phyloP scores from a whole-genome alignment of 2,888 invertebrate species.

The Antheraea yamamai region DNA sequence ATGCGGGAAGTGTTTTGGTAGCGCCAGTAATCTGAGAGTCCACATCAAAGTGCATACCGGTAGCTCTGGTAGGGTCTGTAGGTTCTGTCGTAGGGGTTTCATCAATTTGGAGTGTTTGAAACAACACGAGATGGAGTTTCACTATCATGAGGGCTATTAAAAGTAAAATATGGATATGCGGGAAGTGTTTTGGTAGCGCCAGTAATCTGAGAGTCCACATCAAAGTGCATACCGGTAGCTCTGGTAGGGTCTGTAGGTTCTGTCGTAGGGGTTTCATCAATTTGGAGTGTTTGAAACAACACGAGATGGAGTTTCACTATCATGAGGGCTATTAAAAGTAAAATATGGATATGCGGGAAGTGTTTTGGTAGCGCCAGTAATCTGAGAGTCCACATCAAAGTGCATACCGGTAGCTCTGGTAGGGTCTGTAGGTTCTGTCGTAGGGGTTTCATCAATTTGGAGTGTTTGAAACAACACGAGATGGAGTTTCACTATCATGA shows the following conservation, averaged over 20 bases:
- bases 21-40: slow-evolving; percentile 73
- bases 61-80: slow-evolving; percentile 55
- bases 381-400: slow-evolving; percentile 63
- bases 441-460: slow-evolving; percentile 51
- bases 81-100: slow-evolving; percentile 58
- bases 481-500: slow-evolving; percentile 50
- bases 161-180: background rate
- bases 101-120: slow-evolving; percentile 47
- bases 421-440: slow-evolving; percentile 61
- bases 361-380: slow-evolving; percentile 80
- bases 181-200: too few species aligned
- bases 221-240: too few species aligned
- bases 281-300: too few species aligned
- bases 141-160: slow-evolving; percentile 46
- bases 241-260: too few species aligned
- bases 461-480: slow-evolving; percentile 50
- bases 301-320: too few species aligned
- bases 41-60: slow-evolving; percentile 71
- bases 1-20: slow-evolving; percentile 78
- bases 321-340: too few species aligned
- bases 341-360: slow-evolving; percentile 78
- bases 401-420: slow-evolving; percentile 60
- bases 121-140: slow-evolving; percentile 49
- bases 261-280: too few species aligned
- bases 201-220: too few species aligned